A percentile compares a stretch with the other conserved stretches of the same genome.
phyloP scores from a whole-genome alignment of 2,888 invertebrate species.

The Oscheius onirici region DNA sequence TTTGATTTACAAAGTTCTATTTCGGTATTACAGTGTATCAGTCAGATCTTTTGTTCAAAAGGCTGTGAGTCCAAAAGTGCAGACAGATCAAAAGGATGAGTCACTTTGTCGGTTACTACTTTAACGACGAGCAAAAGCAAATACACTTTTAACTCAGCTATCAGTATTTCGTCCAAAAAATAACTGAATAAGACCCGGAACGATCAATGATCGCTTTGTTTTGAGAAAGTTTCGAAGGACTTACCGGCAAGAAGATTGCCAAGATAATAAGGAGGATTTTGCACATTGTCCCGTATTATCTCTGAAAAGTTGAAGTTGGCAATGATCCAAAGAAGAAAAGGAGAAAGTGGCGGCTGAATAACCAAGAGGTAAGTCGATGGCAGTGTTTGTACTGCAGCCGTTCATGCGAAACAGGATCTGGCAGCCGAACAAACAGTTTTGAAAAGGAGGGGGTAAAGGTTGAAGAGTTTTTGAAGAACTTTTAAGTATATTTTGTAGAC shows the following conservation, averaged over 20 bases:
- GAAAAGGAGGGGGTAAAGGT: background rate
- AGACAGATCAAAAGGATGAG: background rate
- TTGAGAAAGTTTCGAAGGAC: background rate
- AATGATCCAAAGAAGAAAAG: background rate
- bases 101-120: no score
- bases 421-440: slow-evolving; percentile 9
- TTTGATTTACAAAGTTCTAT: no score
- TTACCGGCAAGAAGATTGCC: slow-evolving; percentile 26
- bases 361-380: slow-evolving; percentile 27
- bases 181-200: no score
- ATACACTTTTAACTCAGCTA: no score
- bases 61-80: no score
- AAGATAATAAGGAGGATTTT: slow-evolving; percentile 26
- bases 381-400: slow-evolving; percentile 18
- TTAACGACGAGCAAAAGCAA: no score
- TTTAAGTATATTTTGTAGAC: no score
- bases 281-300: slow-evolving; percentile 4
- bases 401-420: slow-evolving; percentile 25
- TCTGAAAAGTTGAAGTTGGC: background rate
- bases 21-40: background rate
- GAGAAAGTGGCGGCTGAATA: slow-evolving; percentile 11
- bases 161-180: no score
- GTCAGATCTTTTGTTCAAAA: no score
- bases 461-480: background rate
- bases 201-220: no score